Conservation (phyloP, 1,140 invertebrate species). For the Sminthurinus signatus region DNA sequence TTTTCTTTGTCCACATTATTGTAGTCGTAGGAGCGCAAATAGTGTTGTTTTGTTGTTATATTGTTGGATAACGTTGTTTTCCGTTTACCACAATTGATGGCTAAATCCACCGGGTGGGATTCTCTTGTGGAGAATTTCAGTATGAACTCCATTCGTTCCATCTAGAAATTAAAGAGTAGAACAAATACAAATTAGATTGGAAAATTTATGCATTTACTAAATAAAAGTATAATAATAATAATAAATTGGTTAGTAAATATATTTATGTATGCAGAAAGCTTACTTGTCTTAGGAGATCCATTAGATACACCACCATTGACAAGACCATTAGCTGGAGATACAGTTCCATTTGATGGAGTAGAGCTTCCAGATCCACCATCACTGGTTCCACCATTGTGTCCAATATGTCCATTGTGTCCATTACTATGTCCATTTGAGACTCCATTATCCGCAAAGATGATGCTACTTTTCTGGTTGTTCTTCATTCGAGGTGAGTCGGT, state of each 20-base stretch:
- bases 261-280: no score
- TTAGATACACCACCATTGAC: constrained; percentile 11
- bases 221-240: no score
- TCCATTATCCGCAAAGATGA: constrained; percentile 45
- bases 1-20: no score
- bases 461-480: constrained; percentile 45
- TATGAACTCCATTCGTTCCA: constrained; percentile 25
- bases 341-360: constrained; percentile 9
- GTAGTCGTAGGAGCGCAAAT: no score
- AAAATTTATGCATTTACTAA: no score
- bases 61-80: constrained; percentile 1
- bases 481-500: constrained; percentile 44
- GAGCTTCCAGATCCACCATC: background rate
- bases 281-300: constrained; percentile 9
- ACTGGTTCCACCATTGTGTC: constrained; percentile 49
- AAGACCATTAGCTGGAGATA: constrained; percentile 14
- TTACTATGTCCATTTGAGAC: constrained; percentile 38
- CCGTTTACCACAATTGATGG: constrained; percentile 50
- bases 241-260: no score
- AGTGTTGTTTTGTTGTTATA: no score
- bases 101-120: constrained; percentile 51
- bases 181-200: no score
- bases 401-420: constrained; percentile 27
- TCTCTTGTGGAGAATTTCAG: constrained; percentile 43
- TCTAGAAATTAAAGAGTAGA: no score